Evolutionary conservation across 2,797 vertebrate species (phyloP).

Genomic region (Argyrosomus regius): DNA sequence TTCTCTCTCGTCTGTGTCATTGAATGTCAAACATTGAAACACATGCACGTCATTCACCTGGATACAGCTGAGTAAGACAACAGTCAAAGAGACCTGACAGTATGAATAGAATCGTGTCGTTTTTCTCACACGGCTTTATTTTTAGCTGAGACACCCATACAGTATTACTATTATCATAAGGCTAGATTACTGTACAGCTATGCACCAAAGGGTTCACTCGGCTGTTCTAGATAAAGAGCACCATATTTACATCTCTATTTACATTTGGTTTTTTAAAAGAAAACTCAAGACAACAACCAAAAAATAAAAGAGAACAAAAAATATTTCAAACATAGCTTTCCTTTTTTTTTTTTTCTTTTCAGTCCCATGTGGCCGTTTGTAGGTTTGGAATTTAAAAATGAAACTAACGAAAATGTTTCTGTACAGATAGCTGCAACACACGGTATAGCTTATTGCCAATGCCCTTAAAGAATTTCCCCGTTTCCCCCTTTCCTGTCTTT

Average conservation of each 20-base stretch:
- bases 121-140: constrained; percentile 61
- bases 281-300: constrained; percentile 44
- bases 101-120: constrained; percentile 70
- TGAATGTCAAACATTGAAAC: constrained; percentile 87
- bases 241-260: constrained; percentile 94
- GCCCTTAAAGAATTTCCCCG: constrained; percentile 87
- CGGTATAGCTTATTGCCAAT: constrained; percentile 96
- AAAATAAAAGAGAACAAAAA: constrained; percentile 43
- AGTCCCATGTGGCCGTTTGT: constrained; percentile 86
- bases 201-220: constrained; percentile 90
- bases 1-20: constrained; percentile 76
- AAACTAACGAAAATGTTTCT: constrained; percentile 79
- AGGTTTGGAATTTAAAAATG: constrained; percentile 73
- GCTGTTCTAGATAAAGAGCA: constrained; percentile 87
- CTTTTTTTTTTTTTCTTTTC: constrained; percentile 53
- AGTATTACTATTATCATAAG: constrained; percentile 88
- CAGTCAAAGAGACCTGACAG: constrained; percentile 85
- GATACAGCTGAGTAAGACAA: constrained; percentile 87
- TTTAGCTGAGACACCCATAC: constrained; percentile 83
- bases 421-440: constrained; percentile 94
- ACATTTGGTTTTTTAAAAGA: constrained; percentile 82
- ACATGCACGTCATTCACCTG: constrained; percentile 95
- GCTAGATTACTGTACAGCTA: constrained; percentile 92
- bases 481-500: constrained; percentile 13
- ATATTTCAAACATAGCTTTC: constrained; percentile 64